Base-by-base conservation (phyloP, 1,140 invertebrate genomes). In the Diorhabda sublineata region DNA sequence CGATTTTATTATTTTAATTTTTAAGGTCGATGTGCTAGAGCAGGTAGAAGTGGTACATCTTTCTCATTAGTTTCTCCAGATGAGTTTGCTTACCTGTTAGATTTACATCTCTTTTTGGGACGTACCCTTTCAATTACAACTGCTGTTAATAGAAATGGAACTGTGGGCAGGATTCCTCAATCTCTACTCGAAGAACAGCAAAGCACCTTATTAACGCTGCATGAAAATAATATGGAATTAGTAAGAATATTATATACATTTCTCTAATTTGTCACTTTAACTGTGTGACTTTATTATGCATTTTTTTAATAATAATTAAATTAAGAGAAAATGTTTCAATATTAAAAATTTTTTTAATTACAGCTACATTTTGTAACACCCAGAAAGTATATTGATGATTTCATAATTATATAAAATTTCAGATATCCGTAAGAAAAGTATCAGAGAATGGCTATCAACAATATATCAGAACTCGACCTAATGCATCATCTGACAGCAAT, bases 61-160 rank as follows among this genome's bases (percentile, higher is more conserved):
- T 96, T 91, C 78, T 98, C 94, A 5, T 86, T 99, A 58, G 84
- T 99, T 42, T 83, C 90, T 1, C 88, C 89, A 0, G 97, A 99
- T 75, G 98, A 99, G 81, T 85, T 94, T 42, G 88, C 97, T 2
- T 96, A 97, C 82, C 82, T 99, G 2, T 77, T 98, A 44, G 97
- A 99, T 84, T 84, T 99, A 42, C 93, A 98, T 79, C 84, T 99
- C 56, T 99, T 99, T 82, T 85, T 99, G 11, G 95, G 93, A 26
- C 86, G 90, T 43, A 85, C 90, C 4, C 81, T 97, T 2, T 77
- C 82, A 3, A 68, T 79, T 3, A 81, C 84, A 69, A 81, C 76
- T 3, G 60, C 66, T 3, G 69, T 47, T 4, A 75, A 75, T 42
- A 80, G 81, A 3, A 73, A 80, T 26, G 86, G 83, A 11, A 83